A percentile compares a stretch with the other conserved stretches of the same genome.
Evolutionary conservation across 2,113 vertebrate genomes (phyloP).

Genomic region (Columbina picui): DNA sequence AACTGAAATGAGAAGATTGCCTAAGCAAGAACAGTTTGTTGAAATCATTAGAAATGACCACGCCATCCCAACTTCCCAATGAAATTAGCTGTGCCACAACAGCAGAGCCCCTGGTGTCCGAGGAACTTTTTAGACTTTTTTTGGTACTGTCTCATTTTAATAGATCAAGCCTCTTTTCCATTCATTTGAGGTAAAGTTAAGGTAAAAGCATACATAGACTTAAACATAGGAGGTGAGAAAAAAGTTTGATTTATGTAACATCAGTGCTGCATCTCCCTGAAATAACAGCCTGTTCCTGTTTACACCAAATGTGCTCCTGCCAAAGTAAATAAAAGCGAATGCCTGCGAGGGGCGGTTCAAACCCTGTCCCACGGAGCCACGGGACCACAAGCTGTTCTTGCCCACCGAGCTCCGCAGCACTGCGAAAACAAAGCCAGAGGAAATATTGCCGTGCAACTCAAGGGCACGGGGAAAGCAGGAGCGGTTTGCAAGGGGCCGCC

Average conservation of each 20-base stretch:
- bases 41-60: neutral
- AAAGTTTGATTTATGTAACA: neutral
- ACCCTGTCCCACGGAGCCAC: neutral
- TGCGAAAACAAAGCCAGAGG: neutral
- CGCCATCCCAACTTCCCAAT: fast-evolving
- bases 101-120: neutral
- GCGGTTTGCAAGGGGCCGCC: neutral
- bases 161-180: neutral
- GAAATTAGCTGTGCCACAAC: too few relatives aligned
- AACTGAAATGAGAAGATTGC: neutral
- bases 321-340: neutral
- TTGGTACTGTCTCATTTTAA: neutral
- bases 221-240: neutral
- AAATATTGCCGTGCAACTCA: neutral
- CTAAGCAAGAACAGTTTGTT: neutral
- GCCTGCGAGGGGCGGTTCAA: neutral
- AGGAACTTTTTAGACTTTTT: too few relatives aligned
- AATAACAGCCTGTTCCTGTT: neutral
- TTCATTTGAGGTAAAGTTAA: neutral
- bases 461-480: neutral
- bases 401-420: neutral
- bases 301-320: neutral
- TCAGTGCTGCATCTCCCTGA: neutral
- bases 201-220: neutral
- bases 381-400: neutral